These are phyloP conservation scores for Scolopax mira DNA, from an alignment of 2,113 vertebrate species.

Conservation along the genomic window DNA sequence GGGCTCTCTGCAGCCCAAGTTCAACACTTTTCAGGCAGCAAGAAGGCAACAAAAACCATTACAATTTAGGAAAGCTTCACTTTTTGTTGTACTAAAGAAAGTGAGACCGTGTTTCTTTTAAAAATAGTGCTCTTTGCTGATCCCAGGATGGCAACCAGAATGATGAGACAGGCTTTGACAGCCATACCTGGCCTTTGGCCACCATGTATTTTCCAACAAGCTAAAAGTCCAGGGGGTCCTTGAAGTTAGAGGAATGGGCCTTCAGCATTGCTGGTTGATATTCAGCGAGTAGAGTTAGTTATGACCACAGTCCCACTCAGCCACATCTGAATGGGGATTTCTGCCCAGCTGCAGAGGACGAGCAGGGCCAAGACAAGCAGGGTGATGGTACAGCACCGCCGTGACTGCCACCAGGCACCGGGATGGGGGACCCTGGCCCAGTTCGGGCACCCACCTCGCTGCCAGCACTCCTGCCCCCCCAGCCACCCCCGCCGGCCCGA, in stretches of 20 bases:
- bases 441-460: too few species aligned
- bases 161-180: not conserved
- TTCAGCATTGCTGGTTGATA: not conserved
- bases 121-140: not conserved
- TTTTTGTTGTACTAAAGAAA: not conserved
- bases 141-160: not conserved
- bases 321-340: not conserved
- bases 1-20: not conserved
- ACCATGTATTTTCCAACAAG: not conserved
- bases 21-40: not conserved
- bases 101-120: not conserved
- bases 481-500: not conserved
- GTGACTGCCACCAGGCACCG: not conserved
- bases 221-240: not conserved
- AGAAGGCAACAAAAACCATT: not conserved
- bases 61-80: not conserved
- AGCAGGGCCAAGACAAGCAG: not conserved
- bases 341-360: not conserved
- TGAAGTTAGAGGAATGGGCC: not conserved
- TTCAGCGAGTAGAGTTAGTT: not conserved
- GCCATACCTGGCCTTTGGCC: not conserved
- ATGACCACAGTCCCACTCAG: not conserved
- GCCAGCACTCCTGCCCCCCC: not conserved
- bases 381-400: not conserved
- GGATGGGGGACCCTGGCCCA: too few species aligned